Conservation (phyloP, 2,113 vertebrate species). For the Trinectes maculatus region DNA sequence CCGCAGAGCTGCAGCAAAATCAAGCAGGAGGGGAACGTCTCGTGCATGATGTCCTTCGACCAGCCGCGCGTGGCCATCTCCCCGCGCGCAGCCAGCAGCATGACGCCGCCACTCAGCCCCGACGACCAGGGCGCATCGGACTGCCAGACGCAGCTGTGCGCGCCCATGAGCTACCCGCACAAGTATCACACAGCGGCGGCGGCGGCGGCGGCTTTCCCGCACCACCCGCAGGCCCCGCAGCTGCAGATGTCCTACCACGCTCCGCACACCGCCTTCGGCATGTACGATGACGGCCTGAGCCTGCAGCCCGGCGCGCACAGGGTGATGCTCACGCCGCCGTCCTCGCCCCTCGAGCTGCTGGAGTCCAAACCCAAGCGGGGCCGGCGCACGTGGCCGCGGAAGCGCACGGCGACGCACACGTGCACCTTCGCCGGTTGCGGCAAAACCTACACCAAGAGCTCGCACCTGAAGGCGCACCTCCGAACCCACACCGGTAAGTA, state of each 20-base stretch:
- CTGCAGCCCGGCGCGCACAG: slow-evolving; percentile 84
- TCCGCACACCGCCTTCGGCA: slow-evolving; percentile 82
- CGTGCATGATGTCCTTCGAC: slow-evolving; percentile 91
- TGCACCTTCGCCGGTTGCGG: slow-evolving; percentile 94
- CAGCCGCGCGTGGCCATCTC: slow-evolving; percentile 88
- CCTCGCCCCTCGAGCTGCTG: slow-evolving; percentile 92
- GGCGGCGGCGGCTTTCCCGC: slow-evolving; percentile 65
- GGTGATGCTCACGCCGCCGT: slow-evolving; percentile 91
- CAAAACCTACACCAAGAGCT: slow-evolving; percentile 99
- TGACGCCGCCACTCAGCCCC: slow-evolving; percentile 93
- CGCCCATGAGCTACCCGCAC: slow-evolving; percentile 81
- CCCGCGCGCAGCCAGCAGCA: slow-evolving; percentile 86
- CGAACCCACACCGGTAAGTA: slow-evolving; percentile 96
- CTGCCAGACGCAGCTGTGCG: slow-evolving; percentile 82
- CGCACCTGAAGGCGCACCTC: slow-evolving; percentile 96
- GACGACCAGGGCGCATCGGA: slow-evolving; percentile 84
- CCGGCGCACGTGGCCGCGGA: slow-evolving; percentile 93
- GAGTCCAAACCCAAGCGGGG: slow-evolving; percentile 94
- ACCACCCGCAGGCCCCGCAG: slow-evolving; percentile 68
- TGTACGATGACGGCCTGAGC: slow-evolving; percentile 87
- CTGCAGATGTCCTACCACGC: slow-evolving; percentile 83
- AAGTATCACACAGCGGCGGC: slow-evolving; percentile 77
- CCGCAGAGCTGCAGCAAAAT: slow-evolving; percentile 87
- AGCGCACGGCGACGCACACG: slow-evolving; percentile 94
- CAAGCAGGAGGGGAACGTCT: slow-evolving; percentile 89